phyloP scores from a whole-genome alignment of 2,797 vertebrate genomes.

The Mustela erminea region DNA sequence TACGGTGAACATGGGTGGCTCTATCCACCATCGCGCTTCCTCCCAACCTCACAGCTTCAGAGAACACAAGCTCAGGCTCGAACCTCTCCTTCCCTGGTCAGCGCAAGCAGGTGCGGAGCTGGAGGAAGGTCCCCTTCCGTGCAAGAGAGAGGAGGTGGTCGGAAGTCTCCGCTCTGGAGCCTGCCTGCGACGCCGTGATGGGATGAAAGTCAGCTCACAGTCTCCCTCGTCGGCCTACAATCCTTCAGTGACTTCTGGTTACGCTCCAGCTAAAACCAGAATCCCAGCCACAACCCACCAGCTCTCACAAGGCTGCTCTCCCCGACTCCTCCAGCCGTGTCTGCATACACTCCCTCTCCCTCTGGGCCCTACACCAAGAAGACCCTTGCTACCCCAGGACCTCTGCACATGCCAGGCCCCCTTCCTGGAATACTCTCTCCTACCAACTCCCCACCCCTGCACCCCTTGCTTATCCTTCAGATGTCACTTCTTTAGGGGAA shows the following conservation, averaged over 20 bases:
- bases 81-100: accelerated
- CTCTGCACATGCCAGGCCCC: neutral
- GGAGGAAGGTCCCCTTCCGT: neutral
- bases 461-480: neutral
- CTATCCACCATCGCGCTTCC: neutral
- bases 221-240: neutral
- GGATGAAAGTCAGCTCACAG: neutral
- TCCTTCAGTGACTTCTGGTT: neutral
- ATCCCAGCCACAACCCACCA: accelerated
- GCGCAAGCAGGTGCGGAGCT: neutral
- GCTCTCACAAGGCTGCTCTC: neutral
- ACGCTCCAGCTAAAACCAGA: no score
- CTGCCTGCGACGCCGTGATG: accelerated
- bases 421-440: neutral
- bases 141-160: accelerated
- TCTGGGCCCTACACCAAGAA: neutral
- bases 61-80: neutral
- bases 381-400: neutral
- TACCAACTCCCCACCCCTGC: neutral
- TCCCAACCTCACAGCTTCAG: neutral
- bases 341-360: no score
- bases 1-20: neutral
- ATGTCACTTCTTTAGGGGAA: neutral
- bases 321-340: no score
- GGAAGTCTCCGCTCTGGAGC: no score